phyloP scores from a whole-genome alignment of 2,797 vertebrate species.

The Sitta carolinensis region DNA sequence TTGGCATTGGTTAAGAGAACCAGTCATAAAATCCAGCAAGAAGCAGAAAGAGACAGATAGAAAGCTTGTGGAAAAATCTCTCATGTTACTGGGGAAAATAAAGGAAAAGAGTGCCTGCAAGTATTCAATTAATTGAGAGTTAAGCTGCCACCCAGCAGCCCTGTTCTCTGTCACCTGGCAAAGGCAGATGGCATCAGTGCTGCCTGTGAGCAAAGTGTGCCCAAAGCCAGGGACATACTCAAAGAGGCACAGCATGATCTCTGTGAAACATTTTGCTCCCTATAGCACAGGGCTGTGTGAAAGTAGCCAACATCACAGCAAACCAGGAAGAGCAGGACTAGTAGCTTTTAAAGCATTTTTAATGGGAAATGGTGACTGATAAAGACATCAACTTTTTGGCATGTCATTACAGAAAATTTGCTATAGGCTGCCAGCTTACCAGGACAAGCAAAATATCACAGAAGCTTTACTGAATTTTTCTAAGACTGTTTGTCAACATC shows the following conservation, averaged over 20 bases:
- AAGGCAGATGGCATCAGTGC: neutral
- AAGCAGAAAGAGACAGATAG: neutral
- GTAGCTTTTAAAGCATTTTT: neutral
- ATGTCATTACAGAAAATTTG: conserved; percentile 17
- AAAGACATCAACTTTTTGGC: conserved; percentile 31
- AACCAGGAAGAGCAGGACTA: neutral
- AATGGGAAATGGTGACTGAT: neutral
- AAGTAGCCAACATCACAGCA: neutral
- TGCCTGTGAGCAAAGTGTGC: neutral
- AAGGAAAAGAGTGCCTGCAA: neutral
- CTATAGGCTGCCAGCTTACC: neutral
- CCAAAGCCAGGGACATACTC: neutral
- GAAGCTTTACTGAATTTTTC: neutral
- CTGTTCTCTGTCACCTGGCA: neutral
- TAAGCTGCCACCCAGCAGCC: neutral
- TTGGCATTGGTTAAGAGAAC: neutral
- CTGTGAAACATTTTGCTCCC: neutral
- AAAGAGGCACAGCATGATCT: neutral
- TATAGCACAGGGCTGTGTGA: neutral
- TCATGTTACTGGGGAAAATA: neutral
- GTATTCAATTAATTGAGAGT: neutral
- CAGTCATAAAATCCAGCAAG: neutral
- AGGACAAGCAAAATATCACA: neutral
- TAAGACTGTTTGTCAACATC: neutral
- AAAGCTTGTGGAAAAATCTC: neutral